Percentiles rank a stretch among this genome's conserved stretches.
Conservation (phyloP, 2,113 vertebrate genomes). For the human (Homo sapiens) region DNA sequence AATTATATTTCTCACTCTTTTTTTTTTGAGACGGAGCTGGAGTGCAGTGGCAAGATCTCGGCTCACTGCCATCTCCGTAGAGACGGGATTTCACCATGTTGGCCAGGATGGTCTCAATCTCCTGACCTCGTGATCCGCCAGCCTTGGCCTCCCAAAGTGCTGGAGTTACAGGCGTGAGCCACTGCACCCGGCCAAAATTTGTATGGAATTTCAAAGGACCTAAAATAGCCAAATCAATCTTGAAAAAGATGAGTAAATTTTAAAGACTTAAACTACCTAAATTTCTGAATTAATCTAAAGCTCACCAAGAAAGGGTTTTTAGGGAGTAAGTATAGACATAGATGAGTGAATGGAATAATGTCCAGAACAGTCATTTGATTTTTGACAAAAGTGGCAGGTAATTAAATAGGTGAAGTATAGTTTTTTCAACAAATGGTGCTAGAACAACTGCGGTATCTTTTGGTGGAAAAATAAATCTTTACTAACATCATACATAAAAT, state of each 20-base stretch:
- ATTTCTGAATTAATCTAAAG: neutral
- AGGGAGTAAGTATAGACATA: neutral
- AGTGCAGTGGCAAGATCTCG: no score
- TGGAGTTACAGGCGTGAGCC: no score
- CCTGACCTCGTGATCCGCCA: no score
- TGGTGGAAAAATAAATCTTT: neutral
- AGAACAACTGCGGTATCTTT: neutral
- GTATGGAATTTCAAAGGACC: neutral
- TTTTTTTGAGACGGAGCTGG: no score
- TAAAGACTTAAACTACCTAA: neutral
- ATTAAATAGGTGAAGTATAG: neutral
- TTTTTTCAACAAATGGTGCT: neutral
- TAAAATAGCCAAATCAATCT: neutral
- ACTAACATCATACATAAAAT: neutral
- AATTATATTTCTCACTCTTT: neutral
- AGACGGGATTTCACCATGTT: no score
- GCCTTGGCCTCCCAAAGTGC: no score
- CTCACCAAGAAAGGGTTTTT: neutral
- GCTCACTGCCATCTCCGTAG: no score
- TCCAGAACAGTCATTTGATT: neutral
- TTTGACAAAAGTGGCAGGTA: neutral
- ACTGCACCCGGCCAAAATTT: neutral
- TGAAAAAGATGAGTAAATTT: neutral
- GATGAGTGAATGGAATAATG: neutral
- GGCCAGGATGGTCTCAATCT: no score